phyloP scores from a whole-genome alignment of 2,888 invertebrate species.

The Therioaphis trifolii region DNA sequence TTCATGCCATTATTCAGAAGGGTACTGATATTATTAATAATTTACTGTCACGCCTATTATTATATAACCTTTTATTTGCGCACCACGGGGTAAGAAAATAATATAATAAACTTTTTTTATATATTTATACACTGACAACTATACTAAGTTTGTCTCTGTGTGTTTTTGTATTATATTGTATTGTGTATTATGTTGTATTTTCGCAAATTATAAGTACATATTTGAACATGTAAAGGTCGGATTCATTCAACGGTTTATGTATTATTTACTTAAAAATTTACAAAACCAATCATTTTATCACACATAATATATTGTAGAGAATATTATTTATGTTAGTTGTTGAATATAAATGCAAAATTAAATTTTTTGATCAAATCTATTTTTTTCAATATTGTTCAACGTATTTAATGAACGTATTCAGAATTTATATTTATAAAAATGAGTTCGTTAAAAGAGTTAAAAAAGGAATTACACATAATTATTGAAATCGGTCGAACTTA shows the following conservation, averaged over 20 bases:
- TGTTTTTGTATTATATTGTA: background rate
- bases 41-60: slow-evolving; percentile 29
- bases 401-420: no score
- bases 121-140: no score
- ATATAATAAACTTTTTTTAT: background rate
- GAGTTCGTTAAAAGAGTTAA: no score
- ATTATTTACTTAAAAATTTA: no score
- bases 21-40: slow-evolving; percentile 32
- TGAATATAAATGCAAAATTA: no score
- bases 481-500: no score
- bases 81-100: slow-evolving; percentile 10
- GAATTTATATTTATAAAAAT: no score
- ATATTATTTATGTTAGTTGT: no score
- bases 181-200: background rate
- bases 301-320: no score
- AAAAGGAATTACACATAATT: background rate
- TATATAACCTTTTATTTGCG: background rate
- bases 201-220: background rate
- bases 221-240: background rate
- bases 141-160: background rate
- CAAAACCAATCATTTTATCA: no score
- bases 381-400: no score
- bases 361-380: no score
- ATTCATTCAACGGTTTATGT: background rate
- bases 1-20: slow-evolving; percentile 11